These are phyloP conservation scores for Nomada fabriciana DNA, from an alignment of 2,888 invertebrate genomes.

Conservation along the genomic window DNA sequence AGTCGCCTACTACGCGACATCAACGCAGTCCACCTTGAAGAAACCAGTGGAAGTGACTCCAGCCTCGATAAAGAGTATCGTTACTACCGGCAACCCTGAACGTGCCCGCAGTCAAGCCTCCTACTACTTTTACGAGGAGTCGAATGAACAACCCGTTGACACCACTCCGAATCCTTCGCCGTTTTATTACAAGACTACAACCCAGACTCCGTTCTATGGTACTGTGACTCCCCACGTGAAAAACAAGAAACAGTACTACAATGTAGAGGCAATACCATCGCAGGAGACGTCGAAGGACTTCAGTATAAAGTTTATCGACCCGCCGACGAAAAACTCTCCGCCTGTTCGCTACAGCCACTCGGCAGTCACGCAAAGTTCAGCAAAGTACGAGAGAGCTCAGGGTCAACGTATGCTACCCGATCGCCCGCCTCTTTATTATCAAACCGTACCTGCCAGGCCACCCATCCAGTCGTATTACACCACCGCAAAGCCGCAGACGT, in stretches of 20 bases:
- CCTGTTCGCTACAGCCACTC: conserved; percentile 73
- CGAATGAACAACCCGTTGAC: conserved; percentile 73
- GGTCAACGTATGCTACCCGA: conserved; percentile 71
- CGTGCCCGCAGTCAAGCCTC: conserved; percentile 84
- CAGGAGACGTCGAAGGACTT: conserved; percentile 73
- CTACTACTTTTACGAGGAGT: conserved; percentile 89
- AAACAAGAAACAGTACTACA: conserved; percentile 71
- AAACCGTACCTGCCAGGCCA: conserved; percentile 68
- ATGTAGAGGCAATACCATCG: conserved; percentile 65
- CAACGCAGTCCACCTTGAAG: conserved; percentile 80
- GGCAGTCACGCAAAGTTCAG: conserved; percentile 49
- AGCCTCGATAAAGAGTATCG: conserved; percentile 70
- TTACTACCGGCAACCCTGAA: conserved; percentile 68
- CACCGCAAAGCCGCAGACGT: conserved; percentile 66
- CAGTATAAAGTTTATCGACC: conserved; percentile 75
- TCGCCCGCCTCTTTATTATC: conserved; percentile 74
- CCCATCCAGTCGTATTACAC: conserved; percentile 73
- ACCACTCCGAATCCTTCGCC: conserved; percentile 71
- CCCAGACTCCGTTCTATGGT: conserved; percentile 72
- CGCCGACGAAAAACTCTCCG: conserved; percentile 74
- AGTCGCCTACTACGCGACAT: conserved; percentile 87
- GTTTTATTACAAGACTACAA: conserved; percentile 75
- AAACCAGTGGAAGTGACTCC: conserved; percentile 78
- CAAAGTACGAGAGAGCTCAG: conserved; percentile 69
- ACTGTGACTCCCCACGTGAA: conserved; percentile 58